phyloP scores from a whole-genome alignment of 1,140 invertebrate genomes.

The Acromyrmex charruanus region DNA sequence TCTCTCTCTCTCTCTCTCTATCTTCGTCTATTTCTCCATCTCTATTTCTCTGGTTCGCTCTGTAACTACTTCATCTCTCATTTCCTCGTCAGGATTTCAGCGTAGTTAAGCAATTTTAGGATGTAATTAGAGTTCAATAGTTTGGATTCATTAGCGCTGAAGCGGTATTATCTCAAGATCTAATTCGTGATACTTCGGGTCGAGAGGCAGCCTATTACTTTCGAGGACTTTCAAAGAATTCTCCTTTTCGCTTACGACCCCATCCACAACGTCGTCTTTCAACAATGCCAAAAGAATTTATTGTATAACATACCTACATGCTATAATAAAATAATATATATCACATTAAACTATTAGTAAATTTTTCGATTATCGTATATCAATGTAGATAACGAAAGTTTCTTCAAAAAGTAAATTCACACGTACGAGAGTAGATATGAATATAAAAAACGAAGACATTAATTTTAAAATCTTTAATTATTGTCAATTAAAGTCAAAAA shows the following conservation, averaged over 20 bases:
- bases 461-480: background rate
- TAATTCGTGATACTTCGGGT: constrained; percentile 77
- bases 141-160: constrained; percentile 81
- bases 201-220: constrained; percentile 77
- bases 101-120: constrained; percentile 71
- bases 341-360: background rate
- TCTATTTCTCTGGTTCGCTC: constrained; percentile 19
- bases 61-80: constrained; percentile 41
- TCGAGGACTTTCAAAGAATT: constrained; percentile 80
- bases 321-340: constrained; percentile 26
- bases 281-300: constrained; percentile 28
- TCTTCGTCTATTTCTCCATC: background rate
- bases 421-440: background rate
- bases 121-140: constrained; percentile 81
- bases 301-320: background rate
- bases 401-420: background rate
- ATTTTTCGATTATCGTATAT: background rate
- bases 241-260: constrained; percentile 25
- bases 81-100: constrained; percentile 61
- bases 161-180: constrained; percentile 80
- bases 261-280: constrained; percentile 24
- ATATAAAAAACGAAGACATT: background rate
- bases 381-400: background rate
- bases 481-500: background rate
- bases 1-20: background rate